A percentile compares a stretch with the other conserved stretches of the same genome.
These are phyloP conservation scores for Sycophila sp. DNA, from an alignment of 1,140 invertebrate genomes.

Conservation along the genomic window DNA sequence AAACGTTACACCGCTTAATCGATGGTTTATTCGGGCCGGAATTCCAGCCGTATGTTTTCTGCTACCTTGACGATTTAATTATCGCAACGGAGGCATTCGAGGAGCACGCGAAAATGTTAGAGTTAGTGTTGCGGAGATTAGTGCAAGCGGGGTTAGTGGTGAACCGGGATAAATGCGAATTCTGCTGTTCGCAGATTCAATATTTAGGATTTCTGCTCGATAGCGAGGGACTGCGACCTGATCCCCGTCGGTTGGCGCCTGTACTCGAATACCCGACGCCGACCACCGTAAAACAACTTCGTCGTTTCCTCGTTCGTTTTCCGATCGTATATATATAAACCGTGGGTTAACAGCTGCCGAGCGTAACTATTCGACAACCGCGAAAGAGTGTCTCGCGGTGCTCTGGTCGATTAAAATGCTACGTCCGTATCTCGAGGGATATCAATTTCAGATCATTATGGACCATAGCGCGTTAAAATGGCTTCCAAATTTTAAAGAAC, in stretches of 20 bases:
- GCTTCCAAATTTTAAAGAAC: conserved; percentile 61
- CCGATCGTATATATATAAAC: conserved; percentile 16
- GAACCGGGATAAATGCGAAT: no score
- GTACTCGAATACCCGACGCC: background rate
- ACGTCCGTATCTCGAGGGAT: conserved; percentile 54
- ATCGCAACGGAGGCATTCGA: no score
- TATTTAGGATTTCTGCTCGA: background rate
- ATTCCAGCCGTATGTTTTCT: no score
- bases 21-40: no score
- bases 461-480: conserved; percentile 67
- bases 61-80: no score
- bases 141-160: no score
- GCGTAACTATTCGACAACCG: conserved; percentile 46
- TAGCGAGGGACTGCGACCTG: background rate
- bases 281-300: background rate
- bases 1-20: no score
- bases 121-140: no score
- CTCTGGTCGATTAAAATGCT: conserved; percentile 18
- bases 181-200: background rate
- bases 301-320: no score
- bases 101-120: no score
- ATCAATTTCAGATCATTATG: conserved; percentile 54
- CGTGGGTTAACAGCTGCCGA: background rate
- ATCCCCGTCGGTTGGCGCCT: background rate
- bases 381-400: conserved; percentile 65